phyloP scores from a whole-genome alignment of 2,113 vertebrate genomes.

The Sclerurus mexicanus region DNA sequence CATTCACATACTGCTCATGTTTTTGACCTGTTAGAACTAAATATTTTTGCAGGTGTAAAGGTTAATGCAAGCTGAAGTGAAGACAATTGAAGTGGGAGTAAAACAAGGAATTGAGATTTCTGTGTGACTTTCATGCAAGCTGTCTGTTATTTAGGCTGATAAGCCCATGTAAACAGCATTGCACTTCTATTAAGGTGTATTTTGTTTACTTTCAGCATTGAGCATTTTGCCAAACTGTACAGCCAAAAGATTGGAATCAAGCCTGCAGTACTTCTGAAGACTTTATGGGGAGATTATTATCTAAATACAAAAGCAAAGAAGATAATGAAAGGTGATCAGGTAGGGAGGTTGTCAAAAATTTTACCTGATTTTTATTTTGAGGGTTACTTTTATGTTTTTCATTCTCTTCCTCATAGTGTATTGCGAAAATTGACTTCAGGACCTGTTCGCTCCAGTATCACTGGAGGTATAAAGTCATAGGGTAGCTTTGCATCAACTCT shows the following conservation, averaged over 20 bases:
- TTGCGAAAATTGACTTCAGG: background rate
- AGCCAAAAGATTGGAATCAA: slow-evolving; percentile 91
- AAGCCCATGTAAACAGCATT: background rate
- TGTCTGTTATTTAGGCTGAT: background rate
- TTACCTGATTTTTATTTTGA: background rate
- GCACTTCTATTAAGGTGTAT: background rate
- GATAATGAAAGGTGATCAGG: slow-evolving; percentile 96
- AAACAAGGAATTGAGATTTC: background rate
- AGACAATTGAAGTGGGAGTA: background rate
- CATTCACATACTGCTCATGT: background rate
- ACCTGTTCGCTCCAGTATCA: background rate
- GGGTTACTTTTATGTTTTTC: background rate
- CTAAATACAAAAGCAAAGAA: slow-evolving; percentile 91
- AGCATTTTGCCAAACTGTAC: slow-evolving; percentile 91
- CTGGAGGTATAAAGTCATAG: background rate
- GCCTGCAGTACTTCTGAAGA: slow-evolving; percentile 84
- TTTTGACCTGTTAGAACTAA: background rate
- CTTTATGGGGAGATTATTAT: slow-evolving; percentile 96
- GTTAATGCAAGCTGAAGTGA: background rate
- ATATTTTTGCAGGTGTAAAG: background rate
- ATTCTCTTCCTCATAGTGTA: background rate
- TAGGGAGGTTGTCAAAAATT: slow-evolving; percentile 48
- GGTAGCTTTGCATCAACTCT: background rate
- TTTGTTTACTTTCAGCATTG: slow-evolving; percentile 79
- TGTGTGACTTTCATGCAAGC: background rate